Conservation (phyloP, 2,888 invertebrate genomes). For the Thera britannica region DNA sequence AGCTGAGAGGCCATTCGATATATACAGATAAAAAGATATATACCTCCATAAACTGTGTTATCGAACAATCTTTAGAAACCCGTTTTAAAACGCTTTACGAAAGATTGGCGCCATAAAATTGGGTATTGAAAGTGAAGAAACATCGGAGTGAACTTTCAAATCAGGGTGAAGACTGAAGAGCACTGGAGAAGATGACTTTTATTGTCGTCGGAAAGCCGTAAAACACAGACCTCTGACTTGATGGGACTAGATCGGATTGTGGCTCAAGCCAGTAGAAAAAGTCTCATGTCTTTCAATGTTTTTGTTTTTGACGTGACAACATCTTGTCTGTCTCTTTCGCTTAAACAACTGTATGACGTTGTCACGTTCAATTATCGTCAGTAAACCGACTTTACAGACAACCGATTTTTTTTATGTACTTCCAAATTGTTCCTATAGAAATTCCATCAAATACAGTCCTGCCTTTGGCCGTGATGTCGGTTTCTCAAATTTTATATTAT, state of each 20-base stretch:
- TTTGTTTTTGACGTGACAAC: too few species aligned
- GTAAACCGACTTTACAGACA: too few species aligned
- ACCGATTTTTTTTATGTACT: too few species aligned
- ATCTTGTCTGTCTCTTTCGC: too few species aligned
- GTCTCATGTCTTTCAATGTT: too few species aligned
- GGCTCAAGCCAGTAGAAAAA: constrained; percentile 6
- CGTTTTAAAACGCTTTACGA: constrained; percentile 25
- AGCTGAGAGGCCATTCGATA: background rate
- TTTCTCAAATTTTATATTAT: too few species aligned
- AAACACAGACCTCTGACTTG: constrained; percentile 42
- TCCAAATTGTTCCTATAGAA: too few species aligned
- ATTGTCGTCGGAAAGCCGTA: constrained; percentile 41
- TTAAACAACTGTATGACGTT: too few species aligned
- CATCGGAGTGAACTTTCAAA: constrained; percentile 37
- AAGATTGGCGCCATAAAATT: constrained; percentile 28
- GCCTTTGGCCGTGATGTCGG: too few species aligned
- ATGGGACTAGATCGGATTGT: constrained; percentile 27
- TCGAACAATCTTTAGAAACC: constrained; percentile 13
- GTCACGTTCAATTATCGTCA: too few species aligned
- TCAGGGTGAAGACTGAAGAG: constrained; percentile 35
- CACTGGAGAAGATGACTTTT: constrained; percentile 44
- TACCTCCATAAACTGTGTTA: background rate
- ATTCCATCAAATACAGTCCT: too few species aligned
- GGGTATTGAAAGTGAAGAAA: constrained; percentile 35
- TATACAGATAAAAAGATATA: background rate